These are phyloP conservation scores for Diplolepis rosae DNA, from an alignment of 2,888 invertebrate genomes.

Conservation along the genomic window DNA sequence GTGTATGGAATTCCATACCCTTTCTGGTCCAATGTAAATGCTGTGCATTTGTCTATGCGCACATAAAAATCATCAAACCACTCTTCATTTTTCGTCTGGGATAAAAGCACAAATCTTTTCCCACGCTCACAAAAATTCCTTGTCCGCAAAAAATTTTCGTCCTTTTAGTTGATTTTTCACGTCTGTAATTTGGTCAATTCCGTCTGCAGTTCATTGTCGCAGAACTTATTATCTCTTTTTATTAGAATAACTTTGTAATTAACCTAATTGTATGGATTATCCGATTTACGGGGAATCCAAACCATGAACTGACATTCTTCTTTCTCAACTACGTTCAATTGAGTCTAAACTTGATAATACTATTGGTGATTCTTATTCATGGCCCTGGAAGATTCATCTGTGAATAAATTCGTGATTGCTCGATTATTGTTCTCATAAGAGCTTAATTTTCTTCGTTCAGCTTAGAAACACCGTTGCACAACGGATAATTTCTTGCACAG, in stretches of 20 bases:
- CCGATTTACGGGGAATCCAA: slow-evolving; percentile 15
- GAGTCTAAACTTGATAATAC: slow-evolving; percentile 43
- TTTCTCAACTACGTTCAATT: slow-evolving; percentile 33
- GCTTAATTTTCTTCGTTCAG: background rate
- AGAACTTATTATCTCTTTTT: slow-evolving; percentile 23
- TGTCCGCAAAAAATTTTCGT: no score
- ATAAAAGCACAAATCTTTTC: no score
- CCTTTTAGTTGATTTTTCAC: no score
- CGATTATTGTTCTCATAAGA: background rate
- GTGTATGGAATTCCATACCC: no score
- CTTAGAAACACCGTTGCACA: background rate
- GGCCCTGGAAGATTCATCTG: background rate
- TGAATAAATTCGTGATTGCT: background rate
- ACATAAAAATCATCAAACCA: no score
- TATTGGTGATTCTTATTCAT: slow-evolving; percentile 24
- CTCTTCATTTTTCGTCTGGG: no score
- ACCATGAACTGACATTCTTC: slow-evolving; percentile 20
- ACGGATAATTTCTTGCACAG: background rate
- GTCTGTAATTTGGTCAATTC: no score
- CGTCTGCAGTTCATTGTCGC: no score
- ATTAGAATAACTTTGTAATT: background rate
- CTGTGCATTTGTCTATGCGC: no score
- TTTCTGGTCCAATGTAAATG: no score
- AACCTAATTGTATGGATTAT: no score
- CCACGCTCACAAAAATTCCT: no score